Base-by-base conservation (phyloP, 1,140 invertebrate genomes). In the Eufriesea mexicana region DNA sequence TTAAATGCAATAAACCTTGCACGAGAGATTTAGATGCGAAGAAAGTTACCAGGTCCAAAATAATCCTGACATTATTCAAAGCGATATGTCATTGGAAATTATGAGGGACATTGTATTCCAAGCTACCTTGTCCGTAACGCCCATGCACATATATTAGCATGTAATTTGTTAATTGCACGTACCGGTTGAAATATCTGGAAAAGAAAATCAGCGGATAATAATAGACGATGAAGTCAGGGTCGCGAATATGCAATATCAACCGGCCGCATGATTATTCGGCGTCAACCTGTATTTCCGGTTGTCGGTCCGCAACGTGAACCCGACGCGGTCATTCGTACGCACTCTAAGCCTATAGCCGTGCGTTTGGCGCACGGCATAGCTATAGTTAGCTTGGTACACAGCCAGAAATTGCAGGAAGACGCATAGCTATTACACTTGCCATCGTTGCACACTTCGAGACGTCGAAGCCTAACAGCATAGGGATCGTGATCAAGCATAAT, bases 321-420 rank as follows among this genome's bases (percentile, higher is more conserved):
- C 85, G 55, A 57, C 62, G 71, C 86, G 84, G 72, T 70, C 67
- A 62, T 84, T 84, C 86, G 72, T 62, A 79, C 72, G 66, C 57
- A 74, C 74, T 74, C 79, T 82, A 73, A 23, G 28, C 14, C 61
- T 55, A 62, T 59, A 68, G 77, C 12, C 42, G 83, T 72, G 25
- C 71, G 75, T 81, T 88, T 83, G 73, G 75, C 82, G 66, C 84
- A 79, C 35, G 73, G 51, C 47, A 67, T 66, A 72, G 76, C 87
- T 89, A 89, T 89, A 89, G 87, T 89, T 89, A 89, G 88, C 87
- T 85, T 85, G 88, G 85, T 89, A 64, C 81, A 76, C 59, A 42
- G 88, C 87, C 88, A 89, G 88, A 86, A 89, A 86, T 86, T 89
- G 82, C 79, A 77, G 54, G 72, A 86, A 68, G 76, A 25, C 80